Percentiles rank a stretch among this genome's conserved stretches.
Evolutionary conservation across 2,888 invertebrate species (phyloP).

Genomic region (Meganola albula): DNA sequence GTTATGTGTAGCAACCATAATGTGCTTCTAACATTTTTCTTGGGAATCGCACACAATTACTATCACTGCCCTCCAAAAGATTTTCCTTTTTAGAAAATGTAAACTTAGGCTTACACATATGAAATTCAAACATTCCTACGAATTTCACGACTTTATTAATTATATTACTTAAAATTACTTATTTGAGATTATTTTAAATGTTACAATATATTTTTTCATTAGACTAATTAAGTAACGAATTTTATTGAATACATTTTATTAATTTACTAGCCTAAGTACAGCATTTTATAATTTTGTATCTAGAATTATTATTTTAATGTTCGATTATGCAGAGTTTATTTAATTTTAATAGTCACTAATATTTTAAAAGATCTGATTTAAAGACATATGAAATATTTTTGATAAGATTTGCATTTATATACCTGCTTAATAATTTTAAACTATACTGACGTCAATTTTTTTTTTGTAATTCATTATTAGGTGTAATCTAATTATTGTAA

Average conservation of each 20-base stretch:
- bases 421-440: constrained; percentile 11
- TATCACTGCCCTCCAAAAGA: no score
- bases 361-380: constrained; percentile 21
- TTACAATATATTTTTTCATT: background rate
- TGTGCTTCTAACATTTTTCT: no score
- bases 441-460: constrained; percentile 6
- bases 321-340: constrained; percentile 16
- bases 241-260: background rate
- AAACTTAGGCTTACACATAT: no score
- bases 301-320: constrained; percentile 15
- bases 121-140: no score
- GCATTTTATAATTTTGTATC: constrained; percentile 19
- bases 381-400: constrained; percentile 20
- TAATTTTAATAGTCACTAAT: constrained; percentile 8
- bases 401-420: constrained; percentile 18
- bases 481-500: constrained; percentile 10
- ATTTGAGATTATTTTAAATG: background rate
- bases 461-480: constrained; percentile 10
- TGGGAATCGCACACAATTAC: no score
- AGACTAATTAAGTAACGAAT: background rate
- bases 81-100: no score
- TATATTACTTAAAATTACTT: no score
- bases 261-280: constrained; percentile 12
- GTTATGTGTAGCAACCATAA: constrained; percentile 7
- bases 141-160: no score